Base-by-base conservation (phyloP, 2,113 vertebrate species). In the Catharus bicknelli region DNA sequence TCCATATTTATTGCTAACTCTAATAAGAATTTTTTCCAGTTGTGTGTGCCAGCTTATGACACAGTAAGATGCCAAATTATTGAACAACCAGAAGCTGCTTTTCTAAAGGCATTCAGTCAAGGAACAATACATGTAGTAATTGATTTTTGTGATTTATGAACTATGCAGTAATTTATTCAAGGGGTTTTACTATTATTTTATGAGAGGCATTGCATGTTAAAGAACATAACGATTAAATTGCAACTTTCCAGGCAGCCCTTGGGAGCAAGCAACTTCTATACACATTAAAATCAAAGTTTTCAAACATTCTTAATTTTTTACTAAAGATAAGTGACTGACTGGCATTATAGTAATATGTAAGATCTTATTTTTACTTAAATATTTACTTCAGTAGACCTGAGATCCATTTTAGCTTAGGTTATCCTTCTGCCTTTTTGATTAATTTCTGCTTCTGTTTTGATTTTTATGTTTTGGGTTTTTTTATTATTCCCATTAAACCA, bases 141-240 rank as follows among this genome's bases (percentile, higher is more conserved):
- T 95, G 85, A 82, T 90, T 86, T 62, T 64, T 64, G n/a, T 88
- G 81, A 94, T 90, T 91, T 94, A 83, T 84, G 55, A 90, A 61
- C 63, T 94, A 55, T 80, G 34, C 16, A 84, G 23, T 61, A 85
- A 80, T 80, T 94, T 16, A 84, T 87, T 95, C 66, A 86, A 50
- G 62, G 77, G 15, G 5, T 79, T 90, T 67, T 59, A 19, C 36
- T 81, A 13, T 78, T 88, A 58, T 70, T 90, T 70, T 93, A 3
- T 83, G 64, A 11, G 7, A 30, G 30, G 13, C 36, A 50, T 67
- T 88, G 30, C 38, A 74, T 67, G 25, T 48, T 84, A 80, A 86
- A 62, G 36, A 91, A 64, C 36, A 51, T 30, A 59, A 92, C 78
- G 26, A 75, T 51, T 82, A 72, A 91, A 87, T 87, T 55, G 22